Evolutionary conservation across 2,888 invertebrate genomes (phyloP), one percentile per base, ranked within the genome.

Genomic region (Tethea ocularis): DNA sequence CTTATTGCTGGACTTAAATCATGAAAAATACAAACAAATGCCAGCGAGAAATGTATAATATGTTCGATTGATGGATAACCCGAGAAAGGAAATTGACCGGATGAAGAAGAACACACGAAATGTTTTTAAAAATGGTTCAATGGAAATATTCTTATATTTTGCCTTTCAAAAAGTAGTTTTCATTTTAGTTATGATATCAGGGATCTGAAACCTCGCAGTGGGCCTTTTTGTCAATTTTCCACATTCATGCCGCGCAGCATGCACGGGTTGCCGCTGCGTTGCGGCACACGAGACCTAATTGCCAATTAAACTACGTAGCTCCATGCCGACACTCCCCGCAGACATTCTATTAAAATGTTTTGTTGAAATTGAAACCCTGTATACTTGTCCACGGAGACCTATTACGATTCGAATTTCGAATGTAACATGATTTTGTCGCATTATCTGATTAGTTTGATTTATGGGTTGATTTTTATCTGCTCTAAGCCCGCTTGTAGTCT

Each of bases 301-400:
- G 41, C 41, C 41, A 41, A 41, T 41, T 41, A 41, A 41, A 17
- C 41, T 41, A 41, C 41, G 17, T 15, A 15, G 41, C 41, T 33
- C 13, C 33, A 33, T 41, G 41, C n/a, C 41, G 17, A 41, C 41
- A 17, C 41, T 41, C 41, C 41, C 41, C 41, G 17, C 41, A 17
- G 41, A 41, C 41, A 41, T 41, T 41, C n/a, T 41, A 41, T 41
- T 41, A 17, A 17, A 41, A 41, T 41, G 41, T 41, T 41, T 41
- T 41, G 41, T 41, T 41, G 41, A 41, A 41, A 41, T 41, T 41
- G 41, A 41, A 41, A 41, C 41, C n/a, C n/a, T 17, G 41, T 10
- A 41, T 17, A 17, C 41, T 41, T 41, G 41, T 17, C 41, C 41
- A 41, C 17, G 17, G 41, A 41, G 41, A 41, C 41, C 41, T n/a